Evolutionary conservation across 2,113 vertebrate species (phyloP), one percentile per base, ranked within the genome.

Genomic region (Hyla sarda): DNA sequence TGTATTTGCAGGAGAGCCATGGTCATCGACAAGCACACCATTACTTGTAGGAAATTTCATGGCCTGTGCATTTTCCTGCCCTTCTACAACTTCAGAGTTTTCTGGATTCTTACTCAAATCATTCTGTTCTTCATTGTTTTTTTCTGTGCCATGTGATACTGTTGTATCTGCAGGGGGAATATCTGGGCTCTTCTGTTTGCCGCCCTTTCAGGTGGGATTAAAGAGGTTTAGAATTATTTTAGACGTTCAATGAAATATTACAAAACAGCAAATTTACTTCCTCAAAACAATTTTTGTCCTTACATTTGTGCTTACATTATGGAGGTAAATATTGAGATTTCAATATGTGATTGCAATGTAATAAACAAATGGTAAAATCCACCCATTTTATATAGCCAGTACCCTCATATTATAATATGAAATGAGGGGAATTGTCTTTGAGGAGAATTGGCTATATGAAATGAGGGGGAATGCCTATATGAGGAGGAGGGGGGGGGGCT

Each of bases 101-200:
- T 32, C 52, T 11, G 37, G 25, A 32, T 13, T 34, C 28, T 32
- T 21, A n/a, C 10, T 45, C 3, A 5, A 52, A 4, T n/a, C 6
- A 28, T 37, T 9, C 19, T 37, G 32, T n/a, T 67, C n/a, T 13
- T 62, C 52, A 58, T 82, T 9, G 5, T 41, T 32, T 65, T 69
- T 28, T 25, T 56, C 16, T 30, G 10, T 17, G 25, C 17, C 52
- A 6, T n/a, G 12, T 16, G 32, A 3, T 14, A 37, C 47, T 56
- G 41, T 52, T 11, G 48, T 25, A 2, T 79, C 32, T 13, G 23
- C 84, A 19, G 75, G 19, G 19, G 47, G 6, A 37, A 41, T 28
- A 47, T 85, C 83, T 17, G 32, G 28, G 37, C 21, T 17, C n/a
- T 52, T 79, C 75, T 17, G 75, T 79, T 77, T 86, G 4, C 16